Evolutionary conservation across 1,140 invertebrate species (phyloP).

Genomic region (Bombus terrestris): DNA sequence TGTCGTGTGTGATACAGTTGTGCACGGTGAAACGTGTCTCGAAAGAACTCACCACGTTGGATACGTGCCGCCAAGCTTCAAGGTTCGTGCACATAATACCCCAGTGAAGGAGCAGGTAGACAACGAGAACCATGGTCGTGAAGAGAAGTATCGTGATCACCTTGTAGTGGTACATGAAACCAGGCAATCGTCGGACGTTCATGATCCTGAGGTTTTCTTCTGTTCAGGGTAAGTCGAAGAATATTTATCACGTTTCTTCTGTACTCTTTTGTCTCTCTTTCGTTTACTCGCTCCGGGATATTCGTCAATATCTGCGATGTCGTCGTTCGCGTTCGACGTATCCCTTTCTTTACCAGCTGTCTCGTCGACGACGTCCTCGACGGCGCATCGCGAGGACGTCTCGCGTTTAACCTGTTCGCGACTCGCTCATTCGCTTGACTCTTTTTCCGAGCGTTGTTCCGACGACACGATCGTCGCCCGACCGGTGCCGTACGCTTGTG

Average conservation of each 20-base stretch:
- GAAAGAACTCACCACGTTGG: conserved; percentile 82
- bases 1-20: background rate
- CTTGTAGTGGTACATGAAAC: conserved; percentile 78
- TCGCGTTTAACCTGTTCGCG: conserved; percentile 5
- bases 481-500: conserved; percentile 56
- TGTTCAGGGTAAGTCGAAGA: conserved; percentile 18
- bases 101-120: conserved; percentile 83
- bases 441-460: background rate
- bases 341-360: background rate
- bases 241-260: background rate
- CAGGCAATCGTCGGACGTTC: conserved; percentile 77
- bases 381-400: conserved; percentile 33
- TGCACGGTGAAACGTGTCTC: background rate
- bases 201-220: conserved; percentile 54
- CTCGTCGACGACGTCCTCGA: conserved; percentile 27
- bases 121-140: conserved; percentile 63
- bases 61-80: conserved; percentile 83
- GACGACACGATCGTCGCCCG: conserved; percentile 20
- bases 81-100: conserved; percentile 84
- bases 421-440: background rate
- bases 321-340: background rate
- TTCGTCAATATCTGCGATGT: background rate
- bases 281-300: background rate
- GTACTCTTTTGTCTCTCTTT: background rate
- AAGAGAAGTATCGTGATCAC: conserved; percentile 65